These are phyloP conservation scores for Hesperophylax magnus DNA, from an alignment of 1,140 invertebrate species.

Conservation along the genomic window DNA sequence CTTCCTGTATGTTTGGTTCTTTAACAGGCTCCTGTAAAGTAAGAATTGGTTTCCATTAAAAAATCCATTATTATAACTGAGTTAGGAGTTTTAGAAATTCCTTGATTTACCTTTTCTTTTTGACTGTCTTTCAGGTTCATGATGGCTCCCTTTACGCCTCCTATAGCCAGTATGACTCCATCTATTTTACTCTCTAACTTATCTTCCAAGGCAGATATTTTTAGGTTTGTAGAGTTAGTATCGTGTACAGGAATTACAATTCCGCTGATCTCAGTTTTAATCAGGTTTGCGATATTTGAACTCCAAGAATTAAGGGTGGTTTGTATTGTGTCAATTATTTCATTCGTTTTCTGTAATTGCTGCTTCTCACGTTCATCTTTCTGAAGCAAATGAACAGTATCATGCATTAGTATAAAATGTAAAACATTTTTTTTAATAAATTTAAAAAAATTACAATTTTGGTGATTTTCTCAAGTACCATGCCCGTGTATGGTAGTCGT, in stretches of 20 bases:
- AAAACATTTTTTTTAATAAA: no score
- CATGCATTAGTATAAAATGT: no score
- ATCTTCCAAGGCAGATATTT: slow-evolving; percentile 69
- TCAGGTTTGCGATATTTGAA: slow-evolving; percentile 42
- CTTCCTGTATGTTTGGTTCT: slow-evolving; percentile 52
- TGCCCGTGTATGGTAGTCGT: no score
- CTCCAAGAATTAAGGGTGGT: slow-evolving; percentile 73
- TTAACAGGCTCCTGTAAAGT: slow-evolving; percentile 7
- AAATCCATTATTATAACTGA: background rate
- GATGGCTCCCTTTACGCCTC: slow-evolving; percentile 70
- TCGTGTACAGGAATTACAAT: slow-evolving; percentile 52
- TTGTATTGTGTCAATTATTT: slow-evolving; percentile 77
- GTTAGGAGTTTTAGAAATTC: background rate
- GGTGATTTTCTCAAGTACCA: no score
- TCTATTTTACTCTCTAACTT: slow-evolving; percentile 72
- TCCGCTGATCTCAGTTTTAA: slow-evolving; percentile 46
- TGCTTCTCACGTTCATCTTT: slow-evolving; percentile 78
- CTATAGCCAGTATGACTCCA: slow-evolving; percentile 70
- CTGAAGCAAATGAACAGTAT: slow-evolving; percentile 60
- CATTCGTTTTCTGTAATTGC: slow-evolving; percentile 78
- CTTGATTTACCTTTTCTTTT: slow-evolving; percentile 60
- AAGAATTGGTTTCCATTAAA: background rate
- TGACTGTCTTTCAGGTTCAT: slow-evolving; percentile 61
- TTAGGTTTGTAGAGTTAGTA: slow-evolving; percentile 60
- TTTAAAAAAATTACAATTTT: no score